phyloP scores from a whole-genome alignment of 2,797 vertebrate species.

The Coendou prehensilis region DNA sequence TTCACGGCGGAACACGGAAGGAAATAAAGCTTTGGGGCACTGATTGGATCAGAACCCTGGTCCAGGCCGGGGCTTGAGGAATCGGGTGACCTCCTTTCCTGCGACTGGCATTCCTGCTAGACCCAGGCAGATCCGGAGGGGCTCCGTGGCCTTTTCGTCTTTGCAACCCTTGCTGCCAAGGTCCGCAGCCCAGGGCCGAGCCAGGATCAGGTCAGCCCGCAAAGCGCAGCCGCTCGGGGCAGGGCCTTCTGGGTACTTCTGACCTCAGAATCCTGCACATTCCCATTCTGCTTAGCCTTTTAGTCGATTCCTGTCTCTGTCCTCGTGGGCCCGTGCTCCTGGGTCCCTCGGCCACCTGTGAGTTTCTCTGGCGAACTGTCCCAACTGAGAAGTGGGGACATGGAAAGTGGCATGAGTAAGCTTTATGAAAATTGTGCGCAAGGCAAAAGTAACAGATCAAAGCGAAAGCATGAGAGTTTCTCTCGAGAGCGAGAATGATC shows the following conservation, averaged over 20 bases:
- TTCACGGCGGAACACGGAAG: background rate
- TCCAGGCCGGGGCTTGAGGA: background rate
- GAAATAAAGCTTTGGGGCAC: background rate
- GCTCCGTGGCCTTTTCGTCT: background rate
- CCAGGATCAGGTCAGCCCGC: background rate
- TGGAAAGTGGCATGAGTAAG: background rate
- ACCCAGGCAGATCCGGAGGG: background rate
- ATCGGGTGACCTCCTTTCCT: background rate
- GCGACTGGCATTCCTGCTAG: background rate
- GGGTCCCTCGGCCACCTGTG: background rate
- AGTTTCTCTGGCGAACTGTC: background rate
- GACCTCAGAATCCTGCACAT: background rate
- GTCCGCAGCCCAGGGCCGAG: background rate
- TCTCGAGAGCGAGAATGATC: background rate
- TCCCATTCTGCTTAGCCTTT: background rate
- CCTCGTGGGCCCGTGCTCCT: background rate
- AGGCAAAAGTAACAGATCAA: conserved; percentile 2
- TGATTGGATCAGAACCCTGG: background rate
- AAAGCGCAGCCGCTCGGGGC: background rate
- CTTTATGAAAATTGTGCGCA: background rate
- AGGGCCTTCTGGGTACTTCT: background rate
- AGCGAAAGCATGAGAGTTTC: background rate
- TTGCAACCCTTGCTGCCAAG: background rate
- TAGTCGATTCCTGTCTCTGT: background rate
- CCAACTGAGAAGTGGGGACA: background rate